Evolutionary conservation across 35 echinoderm and acorn worm genomes (phyloP).

Genomic region (Strongylocentrotus purpuratus): DNA sequence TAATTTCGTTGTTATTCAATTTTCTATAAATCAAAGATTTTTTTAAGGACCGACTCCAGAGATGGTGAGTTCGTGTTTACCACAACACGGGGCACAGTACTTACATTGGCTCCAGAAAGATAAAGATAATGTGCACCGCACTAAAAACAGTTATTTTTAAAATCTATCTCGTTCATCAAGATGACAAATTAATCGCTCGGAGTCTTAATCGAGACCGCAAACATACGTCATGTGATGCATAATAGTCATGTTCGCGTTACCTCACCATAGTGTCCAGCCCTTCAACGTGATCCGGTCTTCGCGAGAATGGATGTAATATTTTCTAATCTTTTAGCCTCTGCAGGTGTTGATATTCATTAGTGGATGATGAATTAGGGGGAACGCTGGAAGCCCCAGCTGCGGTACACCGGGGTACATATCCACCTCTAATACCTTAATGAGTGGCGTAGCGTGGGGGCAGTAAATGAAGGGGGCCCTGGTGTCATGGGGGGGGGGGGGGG

Average conservation of each 20-base stretch:
- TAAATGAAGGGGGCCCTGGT: background rate
- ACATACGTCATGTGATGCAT: background rate
- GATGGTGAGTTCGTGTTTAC: background rate
- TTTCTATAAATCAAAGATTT: too few relatives aligned
- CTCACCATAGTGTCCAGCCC: background rate
- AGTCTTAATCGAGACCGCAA: background rate
- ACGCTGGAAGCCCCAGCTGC: background rate
- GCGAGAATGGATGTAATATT: conserved; percentile 1
- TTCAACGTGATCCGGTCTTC: background rate
- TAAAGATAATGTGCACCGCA: background rate
- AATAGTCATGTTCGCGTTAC: background rate
- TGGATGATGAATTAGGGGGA: background rate
- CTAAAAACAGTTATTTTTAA: background rate
- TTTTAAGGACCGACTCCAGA: background rate
- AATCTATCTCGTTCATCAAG: background rate
- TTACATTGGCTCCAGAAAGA: background rate
- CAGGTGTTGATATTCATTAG: background rate
- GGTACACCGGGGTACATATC: background rate
- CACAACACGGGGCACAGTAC: background rate
- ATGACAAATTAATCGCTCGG: background rate
- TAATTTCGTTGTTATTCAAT: too few relatives aligned
- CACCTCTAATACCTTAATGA: background rate
- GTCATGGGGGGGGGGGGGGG: background rate
- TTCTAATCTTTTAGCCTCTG: background rate
- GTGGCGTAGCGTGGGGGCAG: background rate